A percentile compares a stretch with the other conserved stretches of the same genome.
phyloP scores from a whole-genome alignment of 2,888 invertebrate genomes.

The Noctua janthina region DNA sequence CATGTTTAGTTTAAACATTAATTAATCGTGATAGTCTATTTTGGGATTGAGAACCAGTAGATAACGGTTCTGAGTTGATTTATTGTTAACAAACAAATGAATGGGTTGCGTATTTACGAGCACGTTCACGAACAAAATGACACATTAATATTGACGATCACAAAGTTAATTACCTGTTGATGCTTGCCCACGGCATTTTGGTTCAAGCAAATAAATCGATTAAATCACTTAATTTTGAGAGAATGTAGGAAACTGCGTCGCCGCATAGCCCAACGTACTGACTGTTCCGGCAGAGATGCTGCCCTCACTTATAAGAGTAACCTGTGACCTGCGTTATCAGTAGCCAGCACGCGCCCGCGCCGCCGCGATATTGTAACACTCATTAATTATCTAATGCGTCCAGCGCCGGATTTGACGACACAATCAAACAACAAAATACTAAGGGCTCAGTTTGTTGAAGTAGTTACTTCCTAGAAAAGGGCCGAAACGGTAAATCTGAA shows the following conservation, averaged over 20 bases:
- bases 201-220: slow-evolving; percentile 62
- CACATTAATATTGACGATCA: slow-evolving; percentile 19
- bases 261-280: slow-evolving; percentile 77
- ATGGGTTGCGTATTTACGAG: slow-evolving; percentile 8
- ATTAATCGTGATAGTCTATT: slow-evolving; percentile 37
- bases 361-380: slow-evolving; percentile 67
- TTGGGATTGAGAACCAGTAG: slow-evolving; percentile 45
- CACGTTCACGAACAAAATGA: slow-evolving; percentile 18
- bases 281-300: slow-evolving; percentile 75
- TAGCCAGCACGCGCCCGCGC: slow-evolving; percentile 83
- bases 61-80: slow-evolving; percentile 50
- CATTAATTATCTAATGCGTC: slow-evolving; percentile 67
- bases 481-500: not conserved
- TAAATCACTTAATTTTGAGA: slow-evolving; percentile 85
- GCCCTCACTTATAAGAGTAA: slow-evolving; percentile 81
- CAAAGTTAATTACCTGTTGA: slow-evolving; percentile 82
- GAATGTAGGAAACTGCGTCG: slow-evolving; percentile 86
- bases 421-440: slow-evolving; percentile 9
- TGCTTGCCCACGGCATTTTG: slow-evolving; percentile 88
- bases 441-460: not conserved
- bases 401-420: slow-evolving; percentile 56
- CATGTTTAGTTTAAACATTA: slow-evolving; percentile 35
- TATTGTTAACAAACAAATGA: slow-evolving; percentile 46
- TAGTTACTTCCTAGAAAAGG: not conserved
- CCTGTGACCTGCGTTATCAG: slow-evolving; percentile 86